phyloP scores from a whole-genome alignment of 2,888 invertebrate species.

The Cephus rjabovi region DNA sequence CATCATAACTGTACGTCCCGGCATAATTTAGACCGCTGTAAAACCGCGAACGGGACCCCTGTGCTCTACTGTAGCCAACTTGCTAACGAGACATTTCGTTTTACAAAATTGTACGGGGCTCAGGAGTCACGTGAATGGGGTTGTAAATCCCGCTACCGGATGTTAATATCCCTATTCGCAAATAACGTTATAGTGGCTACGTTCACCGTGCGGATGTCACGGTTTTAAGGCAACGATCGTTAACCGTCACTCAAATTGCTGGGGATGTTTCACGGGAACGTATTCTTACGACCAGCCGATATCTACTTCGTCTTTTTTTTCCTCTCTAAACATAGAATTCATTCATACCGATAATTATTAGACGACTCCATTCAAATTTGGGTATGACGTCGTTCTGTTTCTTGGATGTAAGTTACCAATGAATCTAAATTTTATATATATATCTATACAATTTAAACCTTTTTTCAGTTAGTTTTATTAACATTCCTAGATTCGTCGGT shows the following conservation, averaged over 20 bases:
- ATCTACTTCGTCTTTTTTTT: background rate
- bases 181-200: constrained; percentile 38
- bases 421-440: background rate
- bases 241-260: constrained; percentile 34
- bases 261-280: background rate
- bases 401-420: background rate
- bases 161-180: constrained; percentile 54
- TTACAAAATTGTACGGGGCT: constrained; percentile 59
- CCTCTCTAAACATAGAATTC: constrained; percentile 4
- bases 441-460: background rate
- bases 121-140: constrained; percentile 48
- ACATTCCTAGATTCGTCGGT: background rate
- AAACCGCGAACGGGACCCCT: constrained; percentile 43
- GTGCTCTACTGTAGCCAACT: constrained; percentile 35
- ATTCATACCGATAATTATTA: too few relatives aligned
- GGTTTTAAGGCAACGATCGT: constrained; percentile 42
- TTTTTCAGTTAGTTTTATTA: background rate
- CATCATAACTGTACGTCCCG: constrained; percentile 56
- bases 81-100: constrained; percentile 64
- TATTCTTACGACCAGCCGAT: background rate
- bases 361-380: background rate
- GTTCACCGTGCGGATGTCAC: constrained; percentile 35
- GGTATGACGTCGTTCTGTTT: background rate
- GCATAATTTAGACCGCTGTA: constrained; percentile 62
- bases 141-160: constrained; percentile 59